These are phyloP conservation scores for Sphaerophoria taeniata DNA, from an alignment of 2,888 invertebrate genomes.

Conservation along the genomic window DNA sequence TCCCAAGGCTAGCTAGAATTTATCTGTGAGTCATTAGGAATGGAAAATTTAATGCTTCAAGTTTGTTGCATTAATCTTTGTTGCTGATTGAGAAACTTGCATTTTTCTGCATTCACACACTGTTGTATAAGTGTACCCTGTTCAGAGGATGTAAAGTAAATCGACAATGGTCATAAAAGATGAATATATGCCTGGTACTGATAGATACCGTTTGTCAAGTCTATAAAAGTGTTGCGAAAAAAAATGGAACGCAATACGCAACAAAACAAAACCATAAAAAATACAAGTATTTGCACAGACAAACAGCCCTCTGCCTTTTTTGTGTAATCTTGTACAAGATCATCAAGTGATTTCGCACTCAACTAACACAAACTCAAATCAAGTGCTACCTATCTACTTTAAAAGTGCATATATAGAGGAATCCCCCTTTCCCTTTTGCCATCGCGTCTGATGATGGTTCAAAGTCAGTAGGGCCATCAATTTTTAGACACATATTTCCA, in stretches of 20 bases:
- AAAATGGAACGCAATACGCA: not conserved
- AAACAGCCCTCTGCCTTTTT: constrained; percentile 36
- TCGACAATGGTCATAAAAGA: constrained; percentile 23
- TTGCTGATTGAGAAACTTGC: constrained; percentile 10
- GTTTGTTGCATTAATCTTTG: constrained; percentile 34
- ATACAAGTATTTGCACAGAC: constrained; percentile 11
- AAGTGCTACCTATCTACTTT: constrained; percentile 23
- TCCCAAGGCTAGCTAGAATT: constrained; percentile 66
- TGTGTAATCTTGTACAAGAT: constrained; percentile 48
- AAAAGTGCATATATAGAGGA: not conserved
- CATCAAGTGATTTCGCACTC: constrained; percentile 61
- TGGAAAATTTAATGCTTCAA: constrained; percentile 63
- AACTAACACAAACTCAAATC: constrained; percentile 28
- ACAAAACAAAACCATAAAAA: not conserved
- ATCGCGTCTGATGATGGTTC: constrained; percentile 2
- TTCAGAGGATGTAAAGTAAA: constrained; percentile 34
- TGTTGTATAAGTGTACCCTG: not conserved
- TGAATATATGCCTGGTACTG: constrained; percentile 43
- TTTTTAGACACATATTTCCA: constrained; percentile 65
- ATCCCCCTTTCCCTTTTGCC: not conserved
- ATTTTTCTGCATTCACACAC: not conserved
- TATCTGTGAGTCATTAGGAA: constrained; percentile 71
- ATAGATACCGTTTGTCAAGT: constrained; percentile 62
- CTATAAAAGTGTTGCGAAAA: constrained; percentile 42
- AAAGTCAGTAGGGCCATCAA: constrained; percentile 59